Conservation (phyloP, 2,797 vertebrate genomes). For the Xiphorhynchus erythropygius region DNA sequence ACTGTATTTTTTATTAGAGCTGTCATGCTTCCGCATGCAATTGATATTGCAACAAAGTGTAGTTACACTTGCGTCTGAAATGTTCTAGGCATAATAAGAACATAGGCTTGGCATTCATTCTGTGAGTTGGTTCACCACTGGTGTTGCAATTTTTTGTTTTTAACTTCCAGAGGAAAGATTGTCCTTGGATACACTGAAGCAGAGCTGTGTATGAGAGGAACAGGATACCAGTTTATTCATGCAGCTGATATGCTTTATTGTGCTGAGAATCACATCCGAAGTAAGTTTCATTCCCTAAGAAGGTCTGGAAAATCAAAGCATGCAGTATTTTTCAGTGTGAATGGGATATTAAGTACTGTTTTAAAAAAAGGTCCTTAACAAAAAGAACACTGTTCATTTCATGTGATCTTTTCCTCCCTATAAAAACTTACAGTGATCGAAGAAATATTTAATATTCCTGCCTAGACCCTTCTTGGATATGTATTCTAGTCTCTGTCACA, state of each 20-base stretch:
- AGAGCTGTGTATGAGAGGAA: conserved; percentile 81
- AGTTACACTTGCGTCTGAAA: neutral
- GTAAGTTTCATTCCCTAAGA: conserved; percentile 72
- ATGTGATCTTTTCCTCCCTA: neutral
- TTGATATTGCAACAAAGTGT: neutral
- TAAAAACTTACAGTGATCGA: neutral
- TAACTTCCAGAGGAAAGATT: conserved; percentile 78
- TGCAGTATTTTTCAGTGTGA: neutral
- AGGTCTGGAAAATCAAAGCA: neutral
- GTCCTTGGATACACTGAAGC: conserved; percentile 85
- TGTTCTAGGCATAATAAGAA: neutral
- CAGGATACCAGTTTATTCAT: conserved; percentile 87
- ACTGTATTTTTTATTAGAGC: neutral
- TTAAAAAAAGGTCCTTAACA: neutral
- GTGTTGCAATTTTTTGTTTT: conserved; percentile 5
- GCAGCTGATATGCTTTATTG: conserved; percentile 87
- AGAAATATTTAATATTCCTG: neutral
- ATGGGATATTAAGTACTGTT: neutral
- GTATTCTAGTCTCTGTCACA: neutral
- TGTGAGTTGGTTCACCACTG: neutral
- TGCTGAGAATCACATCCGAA: conserved; percentile 84
- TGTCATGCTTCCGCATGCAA: accelerated
- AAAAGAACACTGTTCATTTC: neutral
- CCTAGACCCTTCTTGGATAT: neutral
- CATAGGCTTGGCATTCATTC: neutral